Base-by-base conservation (phyloP, 2,888 invertebrate species). In the Endomychus coccineus region DNA sequence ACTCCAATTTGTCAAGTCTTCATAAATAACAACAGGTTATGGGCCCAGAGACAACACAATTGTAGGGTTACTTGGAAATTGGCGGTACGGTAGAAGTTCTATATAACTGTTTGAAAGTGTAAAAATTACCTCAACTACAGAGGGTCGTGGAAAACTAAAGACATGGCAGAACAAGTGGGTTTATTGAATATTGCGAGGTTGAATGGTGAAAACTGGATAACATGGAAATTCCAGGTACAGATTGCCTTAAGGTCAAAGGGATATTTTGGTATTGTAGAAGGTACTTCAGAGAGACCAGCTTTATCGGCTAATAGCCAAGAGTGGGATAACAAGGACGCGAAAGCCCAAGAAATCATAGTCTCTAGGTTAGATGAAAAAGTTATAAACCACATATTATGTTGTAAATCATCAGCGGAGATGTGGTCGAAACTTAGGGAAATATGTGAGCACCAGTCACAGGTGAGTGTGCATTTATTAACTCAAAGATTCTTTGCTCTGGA, bases 331-430 rank as follows among this genome's bases (percentile, higher is more conserved):
- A 32, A 32, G 11, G 32, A 32, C 12, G 32, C 32, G 10, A 32
- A 24, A 32, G 23, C 32, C 11, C 32, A 32, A 23, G 23, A 32
- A 15, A 32, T 32, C n/a, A 24, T 32, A 23, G 32, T 23, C 5
- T 23, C 32, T 16, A 32, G 32, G 23, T 23, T 32, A 14, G 32
- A 32, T 2, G 32, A 32, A 11, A 24, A 22, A n/a, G 23, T 23
- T 6, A 32, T 23, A 2, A 32, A 14, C 6, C 32, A 23, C 12
- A 23, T 32, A 10, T 23, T 32, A 11, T n/a, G 23, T 21, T 32
- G 32, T 16, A 23, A 23, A 21, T 16, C 32, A 7, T 32, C 32
- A 33, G n/a, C 25, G 15, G 25, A 34, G 27, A 34, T 34, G 27
- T 34, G 28, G 5, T 4, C 7, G 5, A 27, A 34, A n/a, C 21